These are phyloP conservation scores for Ashinkailepas kermadecensis DNA, from an alignment of 2,888 invertebrate genomes.

Conservation along the genomic window DNA sequence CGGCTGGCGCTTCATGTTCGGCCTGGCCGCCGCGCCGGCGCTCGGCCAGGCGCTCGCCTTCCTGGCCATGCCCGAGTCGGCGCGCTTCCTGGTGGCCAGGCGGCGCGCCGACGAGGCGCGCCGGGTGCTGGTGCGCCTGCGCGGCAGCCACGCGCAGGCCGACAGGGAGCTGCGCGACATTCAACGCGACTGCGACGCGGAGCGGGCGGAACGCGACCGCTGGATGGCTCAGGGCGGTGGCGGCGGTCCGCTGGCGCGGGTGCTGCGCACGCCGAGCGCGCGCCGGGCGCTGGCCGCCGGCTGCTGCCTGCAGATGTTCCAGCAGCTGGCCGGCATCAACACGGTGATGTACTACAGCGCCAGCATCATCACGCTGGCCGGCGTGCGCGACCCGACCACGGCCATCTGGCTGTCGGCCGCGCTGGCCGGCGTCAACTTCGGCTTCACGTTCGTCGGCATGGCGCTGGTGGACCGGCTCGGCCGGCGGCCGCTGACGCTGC, in stretches of 20 bases:
- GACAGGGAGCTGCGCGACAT: neutral
- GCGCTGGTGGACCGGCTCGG: constrained; percentile 47
- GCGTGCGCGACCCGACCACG: constrained; percentile 37
- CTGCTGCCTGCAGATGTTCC: constrained; percentile 48
- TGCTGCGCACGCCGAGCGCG: constrained; percentile 38
- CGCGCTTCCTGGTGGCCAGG: constrained; percentile 45
- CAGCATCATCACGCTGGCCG: constrained; percentile 44
- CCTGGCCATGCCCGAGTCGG: constrained; percentile 50
- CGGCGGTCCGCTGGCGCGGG: neutral
- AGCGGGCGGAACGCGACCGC: neutral
- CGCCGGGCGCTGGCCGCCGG: constrained; percentile 47
- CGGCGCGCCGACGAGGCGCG: constrained; percentile 32
- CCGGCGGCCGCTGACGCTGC: constrained; percentile 40
- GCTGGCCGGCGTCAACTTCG: constrained; percentile 45
- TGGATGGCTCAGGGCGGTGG: too few species aligned
- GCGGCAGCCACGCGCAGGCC: neutral
- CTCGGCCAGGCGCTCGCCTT: constrained; percentile 48
- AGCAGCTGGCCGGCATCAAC: constrained; percentile 51
- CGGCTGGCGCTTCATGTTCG: constrained; percentile 48
- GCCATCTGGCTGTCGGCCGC: constrained; percentile 48
- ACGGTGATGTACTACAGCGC: constrained; percentile 51
- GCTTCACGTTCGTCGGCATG: constrained; percentile 46
- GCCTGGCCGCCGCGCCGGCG: constrained; percentile 43
- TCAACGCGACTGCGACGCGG: neutral
- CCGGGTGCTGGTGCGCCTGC: constrained; percentile 23